Conservation (phyloP, 2,888 invertebrate genomes). For the Sinotaia quadrata region DNA sequence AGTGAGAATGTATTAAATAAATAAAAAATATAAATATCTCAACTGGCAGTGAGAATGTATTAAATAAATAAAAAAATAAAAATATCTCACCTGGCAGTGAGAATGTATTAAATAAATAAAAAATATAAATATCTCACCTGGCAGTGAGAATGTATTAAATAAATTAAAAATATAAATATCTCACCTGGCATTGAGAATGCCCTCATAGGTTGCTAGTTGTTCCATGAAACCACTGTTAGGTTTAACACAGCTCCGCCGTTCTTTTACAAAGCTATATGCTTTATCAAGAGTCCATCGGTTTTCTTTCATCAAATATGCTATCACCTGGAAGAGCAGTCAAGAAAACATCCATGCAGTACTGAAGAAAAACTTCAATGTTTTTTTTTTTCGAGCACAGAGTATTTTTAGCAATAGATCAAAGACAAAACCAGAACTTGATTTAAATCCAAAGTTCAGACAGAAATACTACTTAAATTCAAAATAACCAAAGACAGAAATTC, state of each 20-base stretch:
- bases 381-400: too few relatives aligned
- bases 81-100: neutral
- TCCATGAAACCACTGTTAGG: slow-evolving; percentile 95
- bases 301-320: slow-evolving; percentile 98
- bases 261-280: slow-evolving; percentile 90
- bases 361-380: too few relatives aligned
- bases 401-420: too few relatives aligned
- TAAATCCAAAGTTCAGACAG: too few relatives aligned
- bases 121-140: neutral
- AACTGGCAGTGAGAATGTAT: too few relatives aligned
- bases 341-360: neutral
- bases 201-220: slow-evolving; percentile 96
- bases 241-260: slow-evolving; percentile 92
- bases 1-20: too few relatives aligned
- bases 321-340: slow-evolving; percentile 70
- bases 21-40: too few relatives aligned
- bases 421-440: too few relatives aligned
- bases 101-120: neutral
- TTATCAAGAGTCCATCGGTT: slow-evolving; percentile 93
- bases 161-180: neutral
- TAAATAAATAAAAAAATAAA: neutral
- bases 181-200: slow-evolving; percentile 87
- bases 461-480: too few relatives aligned
- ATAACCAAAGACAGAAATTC: too few relatives aligned
- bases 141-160: too few relatives aligned